phyloP scores from a whole-genome alignment of 1,140 invertebrate species.

The Hylyphantes graminicola region DNA sequence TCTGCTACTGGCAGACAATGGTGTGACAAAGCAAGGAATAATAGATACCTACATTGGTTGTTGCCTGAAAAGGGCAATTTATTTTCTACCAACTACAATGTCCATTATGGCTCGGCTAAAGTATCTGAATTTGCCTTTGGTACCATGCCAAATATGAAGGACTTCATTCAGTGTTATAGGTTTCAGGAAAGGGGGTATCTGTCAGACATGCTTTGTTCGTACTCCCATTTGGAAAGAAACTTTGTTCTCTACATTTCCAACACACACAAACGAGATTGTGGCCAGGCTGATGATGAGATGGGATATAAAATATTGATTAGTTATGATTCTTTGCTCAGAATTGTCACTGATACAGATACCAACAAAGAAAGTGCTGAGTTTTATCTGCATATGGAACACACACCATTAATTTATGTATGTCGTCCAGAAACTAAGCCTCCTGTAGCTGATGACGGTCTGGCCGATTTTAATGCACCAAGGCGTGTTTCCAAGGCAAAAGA shows the following conservation, averaged over 20 bases:
- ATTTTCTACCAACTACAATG: neutral
- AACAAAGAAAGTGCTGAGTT: conserved; percentile 10
- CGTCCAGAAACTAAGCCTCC: neutral
- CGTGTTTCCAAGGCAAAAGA: conserved; percentile 25
- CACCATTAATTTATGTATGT: conserved; percentile 37
- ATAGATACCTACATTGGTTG: conserved; percentile 43
- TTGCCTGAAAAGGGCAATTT: conserved; percentile 6
- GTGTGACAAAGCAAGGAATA: conserved; percentile 29
- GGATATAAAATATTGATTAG: conserved; percentile 30
- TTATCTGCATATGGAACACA: conserved; percentile 48
- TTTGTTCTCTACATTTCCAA: conserved; percentile 39
- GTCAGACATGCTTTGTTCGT: conserved; percentile 44
- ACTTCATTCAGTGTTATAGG: conserved; percentile 22
- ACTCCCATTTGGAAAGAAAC: conserved; percentile 38
- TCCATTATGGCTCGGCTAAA: conserved; percentile 17
- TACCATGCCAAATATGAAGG: conserved; percentile 30
- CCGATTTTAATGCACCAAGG: neutral
- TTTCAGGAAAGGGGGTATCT: neutral
- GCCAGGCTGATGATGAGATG: neutral
- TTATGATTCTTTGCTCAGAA: conserved; percentile 39
- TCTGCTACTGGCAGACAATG: conserved; percentile 21
- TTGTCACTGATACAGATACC: conserved; percentile 30
- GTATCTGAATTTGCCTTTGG: conserved; percentile 53
- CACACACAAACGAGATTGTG: conserved; percentile 5
- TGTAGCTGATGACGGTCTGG: neutral